Base-by-base conservation (phyloP, 1,140 invertebrate genomes). In the Trypoxylus dichotomus region DNA sequence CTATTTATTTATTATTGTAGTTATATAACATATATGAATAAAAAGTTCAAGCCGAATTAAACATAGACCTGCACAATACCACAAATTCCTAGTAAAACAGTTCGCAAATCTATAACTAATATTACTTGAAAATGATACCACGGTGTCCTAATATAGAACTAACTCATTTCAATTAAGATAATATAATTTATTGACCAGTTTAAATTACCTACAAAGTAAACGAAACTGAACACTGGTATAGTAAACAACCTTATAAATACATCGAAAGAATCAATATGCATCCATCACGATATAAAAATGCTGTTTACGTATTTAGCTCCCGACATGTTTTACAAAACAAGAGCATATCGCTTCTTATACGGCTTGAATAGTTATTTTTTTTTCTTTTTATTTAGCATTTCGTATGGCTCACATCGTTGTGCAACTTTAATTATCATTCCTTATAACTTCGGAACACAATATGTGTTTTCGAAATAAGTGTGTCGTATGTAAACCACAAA, bases 371-470 rank as follows among this genome's bases (percentile, higher is more conserved):
- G 13, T 68, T 68, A 68, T 68, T 68, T 68, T 37, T 37, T 37
- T 37, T 29, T 25, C 60, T 68, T 29, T 68, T 68, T 68, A 68
- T 68, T 68, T 54, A 54, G 19, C 47, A 68, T 68, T 68, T 68
- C 47, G 47, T 15, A 19, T 54, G 60, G 60, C 60, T 24, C 60
- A 68, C 60, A 27, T 68, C 24, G 60, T 68, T 68, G 60, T 68
- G 21, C 27, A 68, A 68, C 60, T 68, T 24, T 68, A 68, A 68
- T 68, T 68, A 68, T 68, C 60, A 24, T 68, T 68, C 60, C 60
- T 68, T 68, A 11, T 68, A 68, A 68, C 60, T 68, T 27, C 60
- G 2, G 47, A n/a, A 58, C 15, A 68, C 27, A 68, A 68, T 68
- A 68, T 13, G 21, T 68, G 60, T 68, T 68, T 68, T 68, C 60